A percentile compares a stretch with the other conserved stretches of the same genome.
Conservation (phyloP, 30 jellyfish, hydroid and myxozoan species). For the Calvadosia cruxmelitensis region DNA sequence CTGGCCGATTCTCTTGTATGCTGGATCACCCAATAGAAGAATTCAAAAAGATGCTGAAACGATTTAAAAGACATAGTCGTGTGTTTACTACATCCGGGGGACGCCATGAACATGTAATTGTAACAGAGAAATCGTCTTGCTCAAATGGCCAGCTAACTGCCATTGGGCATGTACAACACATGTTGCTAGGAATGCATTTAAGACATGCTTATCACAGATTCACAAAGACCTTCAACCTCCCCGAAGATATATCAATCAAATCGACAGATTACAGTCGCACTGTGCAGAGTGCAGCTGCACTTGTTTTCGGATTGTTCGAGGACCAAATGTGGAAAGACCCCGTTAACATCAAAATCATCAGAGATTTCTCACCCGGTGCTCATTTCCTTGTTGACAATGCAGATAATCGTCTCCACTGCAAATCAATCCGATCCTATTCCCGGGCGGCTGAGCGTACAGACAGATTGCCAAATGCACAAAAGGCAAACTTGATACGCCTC, state of each 20-base stretch:
- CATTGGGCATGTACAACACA: constrained; percentile 73
- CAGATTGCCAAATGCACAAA: neutral
- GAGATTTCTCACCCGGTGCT: constrained; percentile 37
- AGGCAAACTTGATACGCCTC: constrained; percentile 9
- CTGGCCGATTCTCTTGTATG: constrained; percentile 59
- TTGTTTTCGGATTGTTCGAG: constrained; percentile 59
- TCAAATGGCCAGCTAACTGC: constrained; percentile 92
- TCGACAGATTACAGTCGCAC: constrained; percentile 87
- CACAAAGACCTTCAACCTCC: neutral
- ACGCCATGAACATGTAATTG: constrained; percentile 10
- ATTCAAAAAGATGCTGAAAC: constrained; percentile 6
- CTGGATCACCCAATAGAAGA: constrained; percentile 20
- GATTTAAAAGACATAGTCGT: constrained; percentile 8
- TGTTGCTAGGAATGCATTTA: constrained; percentile 46
- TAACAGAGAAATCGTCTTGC: constrained; percentile 41
- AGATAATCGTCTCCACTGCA: constrained; percentile 33
- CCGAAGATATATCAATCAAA: constrained; percentile 18
- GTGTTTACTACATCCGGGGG: constrained; percentile 31
- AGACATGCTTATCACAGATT: constrained; percentile 26
- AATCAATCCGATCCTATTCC: constrained; percentile 10
- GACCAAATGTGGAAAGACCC: neutral
- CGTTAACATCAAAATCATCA: constrained; percentile 26
- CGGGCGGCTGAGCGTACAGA: constrained; percentile 5
- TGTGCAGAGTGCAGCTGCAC: constrained; percentile 92
- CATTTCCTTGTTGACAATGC: constrained; percentile 51